Base-by-base conservation (phyloP, 2,888 invertebrate genomes). In the Blastobasis adustella region DNA sequence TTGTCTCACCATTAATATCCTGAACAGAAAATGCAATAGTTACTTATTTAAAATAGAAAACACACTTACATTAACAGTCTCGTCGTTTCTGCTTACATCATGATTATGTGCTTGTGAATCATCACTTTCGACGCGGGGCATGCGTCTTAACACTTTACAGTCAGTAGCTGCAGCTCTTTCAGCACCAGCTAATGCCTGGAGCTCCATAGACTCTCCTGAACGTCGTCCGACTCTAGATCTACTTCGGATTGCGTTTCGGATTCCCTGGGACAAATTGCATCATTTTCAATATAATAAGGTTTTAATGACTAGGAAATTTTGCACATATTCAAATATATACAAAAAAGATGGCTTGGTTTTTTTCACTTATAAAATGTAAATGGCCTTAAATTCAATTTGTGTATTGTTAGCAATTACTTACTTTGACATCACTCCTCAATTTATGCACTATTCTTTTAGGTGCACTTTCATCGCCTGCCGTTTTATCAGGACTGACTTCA, bases 361-460 rank as follows among this genome's bases (percentile, higher is more conserved):
- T 3, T 23, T 23, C 23, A 23, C 23, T 2, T 23, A 23, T 23
- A 2, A 23, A 23, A 23, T 2, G 23, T 2, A 23, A 2, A 23
- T 23, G 23, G 3, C 23, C 23, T 23, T 23, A 1, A 23, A 2
- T 23, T 23, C 3, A 23, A 23, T 23, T 23, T 23, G 23, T 23
- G 1, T n/a, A 42, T 5, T 45, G 1, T 10, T 45, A 4, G 6
- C 8, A 10, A 6, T 45, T 42, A 54, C 63, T 66, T 81, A 90
- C 91, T 83, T 95, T 96, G 4, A 96, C 96, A 79, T 96, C 96
- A 66, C 93, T 94, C 58, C 93, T 92, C 49, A 96, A 87, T 78
- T 95, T 95, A 66, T 95, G 95, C 9, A 96, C 96, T 59, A 96
- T 93, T 60, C 93, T 89, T 74, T 93, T 95, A 9, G 94, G 90